phyloP scores from a whole-genome alignment of 2,797 vertebrate genomes.

The Thalassophryne amazonica region DNA sequence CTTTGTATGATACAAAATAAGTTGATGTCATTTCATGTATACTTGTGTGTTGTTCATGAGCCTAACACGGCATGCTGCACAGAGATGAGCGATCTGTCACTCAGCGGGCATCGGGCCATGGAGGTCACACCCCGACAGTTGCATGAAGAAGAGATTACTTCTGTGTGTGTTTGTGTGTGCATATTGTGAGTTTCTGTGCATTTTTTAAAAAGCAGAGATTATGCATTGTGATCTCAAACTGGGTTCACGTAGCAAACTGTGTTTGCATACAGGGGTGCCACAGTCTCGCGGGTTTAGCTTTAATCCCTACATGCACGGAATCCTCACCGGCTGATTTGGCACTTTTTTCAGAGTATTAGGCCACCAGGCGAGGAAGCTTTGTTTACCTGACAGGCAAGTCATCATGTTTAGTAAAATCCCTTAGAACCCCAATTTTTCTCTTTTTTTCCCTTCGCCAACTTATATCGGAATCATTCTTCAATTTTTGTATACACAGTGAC shows the following conservation, averaged over 20 bases:
- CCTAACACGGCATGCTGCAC: slow-evolving; percentile 43
- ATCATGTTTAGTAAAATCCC: slow-evolving; percentile 52
- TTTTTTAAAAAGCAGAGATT: slow-evolving; percentile 69
- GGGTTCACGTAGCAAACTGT: slow-evolving; percentile 64
- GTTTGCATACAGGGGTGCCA: slow-evolving; percentile 66
- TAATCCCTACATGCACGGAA: slow-evolving; percentile 58
- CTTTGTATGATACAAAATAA: slow-evolving; percentile 1
- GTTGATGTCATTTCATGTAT: slow-evolving; percentile 18
- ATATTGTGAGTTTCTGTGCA: slow-evolving; percentile 16
- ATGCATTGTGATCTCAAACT: slow-evolving; percentile 78
- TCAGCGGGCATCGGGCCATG: slow-evolving; percentile 68
- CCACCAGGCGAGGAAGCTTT: slow-evolving; percentile 66
- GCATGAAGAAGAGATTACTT: slow-evolving; percentile 78
- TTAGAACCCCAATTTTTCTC: slow-evolving; percentile 13
- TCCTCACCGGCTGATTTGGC: slow-evolving; percentile 69
- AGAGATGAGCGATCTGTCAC: slow-evolving; percentile 71
- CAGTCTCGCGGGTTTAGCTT: slow-evolving; percentile 47
- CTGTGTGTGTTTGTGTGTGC: slow-evolving; percentile 37
- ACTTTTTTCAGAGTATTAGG: slow-evolving; percentile 71
- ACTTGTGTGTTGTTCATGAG: slow-evolving; percentile 25
- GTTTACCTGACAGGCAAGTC: slow-evolving; percentile 64
- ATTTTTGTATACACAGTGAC: slow-evolving; percentile 5
- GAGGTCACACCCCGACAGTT: slow-evolving; percentile 74
- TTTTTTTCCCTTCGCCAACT: neutral
- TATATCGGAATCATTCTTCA: slow-evolving; percentile 1